Evolutionary conservation across 2,888 invertebrate genomes (phyloP), one percentile per base, ranked within the genome.

Genomic region (Heliconius charithonia): DNA sequence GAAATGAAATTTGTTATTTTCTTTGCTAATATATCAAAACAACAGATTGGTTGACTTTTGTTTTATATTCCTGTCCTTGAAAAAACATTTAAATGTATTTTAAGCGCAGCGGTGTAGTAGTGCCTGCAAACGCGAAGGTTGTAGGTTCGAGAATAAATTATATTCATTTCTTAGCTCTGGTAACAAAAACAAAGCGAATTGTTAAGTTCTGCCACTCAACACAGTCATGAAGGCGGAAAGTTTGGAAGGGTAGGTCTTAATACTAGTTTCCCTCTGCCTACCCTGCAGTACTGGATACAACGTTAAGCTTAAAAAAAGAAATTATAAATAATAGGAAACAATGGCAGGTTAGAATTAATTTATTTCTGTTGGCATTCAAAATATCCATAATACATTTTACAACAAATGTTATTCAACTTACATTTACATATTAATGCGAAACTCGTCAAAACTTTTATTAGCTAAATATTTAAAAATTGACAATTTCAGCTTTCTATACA

Each of bases 381-480:
- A 90, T 93, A 91, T 92, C 89, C 88, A 90, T 91, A 92, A 87
- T 92, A 91, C 91, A 93, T 91, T 93, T 93, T 92, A 93, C 93
- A 93, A 93, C 91, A 92, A 92, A 92, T 92, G 90, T 93, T 85
- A 86, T 84, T 86, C 87, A 89, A 85, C 85, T 88, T 89, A 90
- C 88, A 89, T 88, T 90, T 92, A 91, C 85, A 90, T 85, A 86
- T 87, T 91, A 91, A 90, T 92, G 89, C 89, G 92, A 89, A 91
- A 91, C 86, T 87, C 87, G 86, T 85, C 86, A 88, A 91, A 90
- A 88, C 83, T 85, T 88, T 86, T 87, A 75, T 83, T 90, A 89
- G 92, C 90, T 93, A 93, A 91, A 92, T 87, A 91, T 93, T 93
- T 92, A 90, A 89, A 93, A 94, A 94, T 94, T 94, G 94, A 93